Base-by-base conservation (phyloP, 2,113 vertebrate genomes). In the Melanostigma gelatinosum region DNA sequence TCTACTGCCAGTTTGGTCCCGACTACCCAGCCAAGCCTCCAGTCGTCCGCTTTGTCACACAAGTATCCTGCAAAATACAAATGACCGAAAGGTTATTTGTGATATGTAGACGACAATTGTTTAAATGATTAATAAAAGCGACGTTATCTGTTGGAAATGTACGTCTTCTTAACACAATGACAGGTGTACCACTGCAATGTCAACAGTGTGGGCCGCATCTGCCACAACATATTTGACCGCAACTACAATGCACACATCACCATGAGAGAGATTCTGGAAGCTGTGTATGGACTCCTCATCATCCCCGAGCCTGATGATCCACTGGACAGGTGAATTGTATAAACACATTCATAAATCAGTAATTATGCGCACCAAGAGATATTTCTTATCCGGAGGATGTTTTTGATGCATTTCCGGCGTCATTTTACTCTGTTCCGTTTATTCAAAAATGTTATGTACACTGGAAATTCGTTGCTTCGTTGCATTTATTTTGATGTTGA, bases 121-220 rank as follows among this genome's bases (percentile, higher is more conserved):
- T 18, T 29, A 11, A 29, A 27, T 12, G 3, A 29, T 6, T 40
- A 16, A 29, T 44, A 1, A 58, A 12, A 24, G 11, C 29, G 16
- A 34, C 18, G 40, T 34, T 6, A 8, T 22, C 16, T 32, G 36
- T 66, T 46, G 2, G 22, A 15, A 32, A 20, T 12, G 27, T 11
- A 27, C 3, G 27, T 60, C 81, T 87, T 73, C 86, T 91, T 88
- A 92, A 91, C 64, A 42, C 2, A 3, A 36, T 8, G 1, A 22
- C 68, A 93, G 93, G 57, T 94, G 1, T 93, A 94, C 77, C 93
- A 94, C 82, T 93, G 93, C 80, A 94, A 93, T 54, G 72, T 94
- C 48, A 94, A 94, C 80, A 94, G 75, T 13, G 89, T 91, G 54
- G 93, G 93, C 0, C 89, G 93, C 38, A 92, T 94, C 73, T 94